phyloP scores from a whole-genome alignment of 2,797 vertebrate genomes.

The Chrysocyon brachyurus region DNA sequence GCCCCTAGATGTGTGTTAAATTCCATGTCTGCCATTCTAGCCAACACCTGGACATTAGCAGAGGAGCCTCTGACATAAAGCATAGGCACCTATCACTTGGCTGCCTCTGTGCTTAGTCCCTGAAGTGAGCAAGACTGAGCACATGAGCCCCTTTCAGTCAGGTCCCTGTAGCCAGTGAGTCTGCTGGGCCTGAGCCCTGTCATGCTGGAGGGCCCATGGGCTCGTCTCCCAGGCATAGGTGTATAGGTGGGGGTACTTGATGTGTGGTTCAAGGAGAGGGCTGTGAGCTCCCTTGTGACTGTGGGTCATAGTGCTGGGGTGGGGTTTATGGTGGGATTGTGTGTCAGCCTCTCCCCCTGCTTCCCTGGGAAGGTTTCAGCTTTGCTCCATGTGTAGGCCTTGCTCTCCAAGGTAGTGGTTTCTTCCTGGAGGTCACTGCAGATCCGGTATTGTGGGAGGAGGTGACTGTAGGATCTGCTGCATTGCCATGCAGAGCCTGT shows the following conservation, averaged over 20 bases:
- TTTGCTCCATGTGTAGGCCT: neutral
- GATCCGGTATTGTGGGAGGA: neutral
- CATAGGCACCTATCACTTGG: neutral
- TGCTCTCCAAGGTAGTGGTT: neutral
- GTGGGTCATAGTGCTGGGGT: no score
- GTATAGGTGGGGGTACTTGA: neutral
- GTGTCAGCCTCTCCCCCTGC: neutral
- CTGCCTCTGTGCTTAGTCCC: neutral
- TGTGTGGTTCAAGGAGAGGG: no score
- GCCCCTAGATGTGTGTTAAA: neutral
- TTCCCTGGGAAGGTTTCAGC: neutral
- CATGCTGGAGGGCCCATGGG: no score
- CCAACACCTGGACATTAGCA: neutral
- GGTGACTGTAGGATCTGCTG: neutral
- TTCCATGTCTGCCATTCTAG: neutral
- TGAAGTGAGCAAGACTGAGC: no score
- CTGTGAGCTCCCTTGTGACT: neutral
- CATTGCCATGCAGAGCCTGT: neutral
- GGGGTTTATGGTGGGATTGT: neutral
- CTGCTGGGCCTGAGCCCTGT: neutral
- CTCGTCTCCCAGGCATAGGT: neutral
- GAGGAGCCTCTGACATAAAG: neutral
- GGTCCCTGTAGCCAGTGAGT: neutral
- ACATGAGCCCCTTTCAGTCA: neutral
- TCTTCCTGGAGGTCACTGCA: neutral